Evolutionary conservation across 2,113 vertebrate species (phyloP), one percentile per base, ranked within the genome.

Genomic region (Nothoprocta perdicaria): DNA sequence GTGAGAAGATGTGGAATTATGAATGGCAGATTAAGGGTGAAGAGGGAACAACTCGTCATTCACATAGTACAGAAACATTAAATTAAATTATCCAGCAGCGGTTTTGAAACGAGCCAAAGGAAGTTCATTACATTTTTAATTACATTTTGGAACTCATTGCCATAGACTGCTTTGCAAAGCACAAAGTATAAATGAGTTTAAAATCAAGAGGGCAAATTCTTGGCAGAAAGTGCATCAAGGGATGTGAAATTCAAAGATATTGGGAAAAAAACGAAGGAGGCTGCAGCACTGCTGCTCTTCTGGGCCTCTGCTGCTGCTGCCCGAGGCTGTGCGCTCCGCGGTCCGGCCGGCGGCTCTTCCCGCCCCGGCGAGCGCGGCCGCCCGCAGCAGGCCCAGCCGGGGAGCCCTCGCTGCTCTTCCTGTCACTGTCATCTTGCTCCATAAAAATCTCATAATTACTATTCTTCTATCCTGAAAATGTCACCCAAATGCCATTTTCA

Each of bases 191-290:
- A 55, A 11, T 2, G 43, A 14, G 29, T 40, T 50, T 17, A 76
- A 78, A 52, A 73, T 63, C 26, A 55, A 12, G 22, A 0, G 8
- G 80, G 48, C 16, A 63, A 79, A 43, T 24, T 29, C 57, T 55
- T 10, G 76, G 35, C 29, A 29, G 38, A 33, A 58, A 8, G 5
- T 0, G 6, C 41, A 26, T 33, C 48, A 8, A 2, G 1, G 52
- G 53, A 2, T 22, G 27, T 35, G 14, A 5, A 4, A 15, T 0
- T 23, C 55, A 23, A 31, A 1, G n/a, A 22, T 6, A 29, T 0
- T 1, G 58, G 2, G 26, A 1, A 0, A 14, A 23, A 48, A 48
- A 48, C 10, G 18, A 22, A 14, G 55, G 58, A 27, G 48, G 31
- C 1, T 18, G 19, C 6, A 3, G 45, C 31, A 69, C 19, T 45